These are phyloP conservation scores for Dicranocentrus wangi DNA, from an alignment of 2,888 invertebrate species.

Conservation along the genomic window DNA sequence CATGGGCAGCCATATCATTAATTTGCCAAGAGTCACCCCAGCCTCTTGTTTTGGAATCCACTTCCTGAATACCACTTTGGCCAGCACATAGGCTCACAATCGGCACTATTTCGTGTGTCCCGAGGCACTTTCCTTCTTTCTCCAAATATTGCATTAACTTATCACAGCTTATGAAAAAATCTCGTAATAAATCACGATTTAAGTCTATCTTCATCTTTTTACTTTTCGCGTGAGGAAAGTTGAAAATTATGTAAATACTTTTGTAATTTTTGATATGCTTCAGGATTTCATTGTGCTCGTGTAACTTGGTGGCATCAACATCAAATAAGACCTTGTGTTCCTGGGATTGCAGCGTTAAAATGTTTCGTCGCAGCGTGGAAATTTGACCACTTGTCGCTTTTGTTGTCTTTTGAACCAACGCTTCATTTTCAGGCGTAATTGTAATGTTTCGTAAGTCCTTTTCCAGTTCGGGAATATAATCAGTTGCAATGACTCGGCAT, in stretches of 20 bases:
- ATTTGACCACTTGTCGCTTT: too few relatives aligned
- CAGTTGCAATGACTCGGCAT: constrained; percentile 11
- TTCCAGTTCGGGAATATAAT: constrained; percentile 27
- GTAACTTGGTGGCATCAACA: constrained; percentile 42
- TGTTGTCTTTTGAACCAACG: too few relatives aligned
- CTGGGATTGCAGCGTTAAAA: constrained; percentile 6
- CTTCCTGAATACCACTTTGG: constrained; percentile 43
- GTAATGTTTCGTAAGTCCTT: not conserved
- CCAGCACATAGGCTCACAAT: constrained; percentile 46
- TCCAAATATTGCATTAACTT: constrained; percentile 12
- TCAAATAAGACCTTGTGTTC: constrained; percentile 30
- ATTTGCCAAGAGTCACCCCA: constrained; percentile 52
- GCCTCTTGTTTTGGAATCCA: constrained; percentile 4
- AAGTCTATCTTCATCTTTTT: constrained; percentile 56
- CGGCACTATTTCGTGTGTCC: not conserved
- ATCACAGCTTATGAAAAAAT: constrained; percentile 52
- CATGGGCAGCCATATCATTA: constrained; percentile 56
- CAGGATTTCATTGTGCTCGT: constrained; percentile 8
- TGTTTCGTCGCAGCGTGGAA: not conserved
- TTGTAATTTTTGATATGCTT: not conserved
- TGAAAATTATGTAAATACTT: constrained; percentile 32
- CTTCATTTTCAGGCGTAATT: too few relatives aligned
- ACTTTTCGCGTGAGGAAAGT: constrained; percentile 53
- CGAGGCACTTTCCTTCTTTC: not conserved
- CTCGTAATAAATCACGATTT: constrained; percentile 42